A percentile compares a stretch with the other conserved stretches of the same genome.
phyloP scores from a whole-genome alignment of 2,888 invertebrate genomes.

The Eupithecia exiguata region DNA sequence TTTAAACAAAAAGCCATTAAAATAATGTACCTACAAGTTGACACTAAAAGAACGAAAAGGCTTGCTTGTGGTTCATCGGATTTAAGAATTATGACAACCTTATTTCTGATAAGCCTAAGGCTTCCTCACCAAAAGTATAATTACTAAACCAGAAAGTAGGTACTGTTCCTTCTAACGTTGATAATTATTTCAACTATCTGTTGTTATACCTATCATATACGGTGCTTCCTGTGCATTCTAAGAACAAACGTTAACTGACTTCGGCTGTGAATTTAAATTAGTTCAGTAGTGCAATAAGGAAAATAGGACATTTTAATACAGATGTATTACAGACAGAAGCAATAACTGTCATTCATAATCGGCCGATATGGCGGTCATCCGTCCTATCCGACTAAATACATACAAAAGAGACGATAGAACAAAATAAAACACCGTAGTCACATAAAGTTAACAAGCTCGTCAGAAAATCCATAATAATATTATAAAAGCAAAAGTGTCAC shows the following conservation, averaged over 20 bases:
- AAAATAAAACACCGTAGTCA: not conserved
- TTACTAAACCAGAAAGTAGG: not conserved
- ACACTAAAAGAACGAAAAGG: not conserved
- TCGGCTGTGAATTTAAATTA: slow-evolving; percentile 43
- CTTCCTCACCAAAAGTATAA: not conserved
- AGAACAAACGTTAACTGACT: slow-evolving; percentile 50
- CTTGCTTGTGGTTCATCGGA: not conserved
- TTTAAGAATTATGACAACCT: not conserved
- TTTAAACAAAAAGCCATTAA: not conserved
- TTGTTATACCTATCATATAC: slow-evolving; percentile 35
- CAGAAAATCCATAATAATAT: not conserved
- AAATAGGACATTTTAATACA: slow-evolving; percentile 22
- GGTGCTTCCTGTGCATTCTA: slow-evolving; percentile 61
- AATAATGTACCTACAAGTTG: not conserved
- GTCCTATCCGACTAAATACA: not conserved
- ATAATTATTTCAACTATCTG: not conserved
- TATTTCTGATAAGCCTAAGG: not conserved
- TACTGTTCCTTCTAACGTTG: not conserved
- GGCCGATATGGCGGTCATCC: not conserved
- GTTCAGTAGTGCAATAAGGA: slow-evolving; percentile 32
- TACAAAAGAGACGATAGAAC: not conserved
- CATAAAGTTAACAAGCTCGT: not conserved
- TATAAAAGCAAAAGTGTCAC: too few relatives aligned
- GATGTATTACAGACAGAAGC: not conserved
- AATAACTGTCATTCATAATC: not conserved